These are phyloP conservation scores for Drosophila ohnishii DNA, from an alignment of 1,140 invertebrate genomes.

Conservation along the genomic window DNA sequence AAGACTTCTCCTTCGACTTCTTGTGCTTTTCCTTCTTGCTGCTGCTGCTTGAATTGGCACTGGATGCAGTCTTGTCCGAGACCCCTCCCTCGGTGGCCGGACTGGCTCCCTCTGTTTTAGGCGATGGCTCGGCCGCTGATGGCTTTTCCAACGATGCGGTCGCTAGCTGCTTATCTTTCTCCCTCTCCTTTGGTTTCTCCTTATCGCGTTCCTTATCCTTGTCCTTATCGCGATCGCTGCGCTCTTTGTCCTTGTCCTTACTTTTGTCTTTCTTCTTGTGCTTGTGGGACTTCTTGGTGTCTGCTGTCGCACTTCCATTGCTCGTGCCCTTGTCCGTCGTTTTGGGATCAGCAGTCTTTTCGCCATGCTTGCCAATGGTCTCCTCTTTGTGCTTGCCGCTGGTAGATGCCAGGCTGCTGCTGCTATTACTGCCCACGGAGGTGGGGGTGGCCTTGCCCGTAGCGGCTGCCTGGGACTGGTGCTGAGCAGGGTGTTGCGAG, in stretches of 20 bases:
- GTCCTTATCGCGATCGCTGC: slow-evolving; percentile 80
- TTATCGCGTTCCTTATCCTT: slow-evolving; percentile 52
- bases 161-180: slow-evolving; percentile 48
- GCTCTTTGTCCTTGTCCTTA: slow-evolving; percentile 83
- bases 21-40: slow-evolving; percentile 72
- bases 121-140: slow-evolving; percentile 25
- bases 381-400: slow-evolving; percentile 56
- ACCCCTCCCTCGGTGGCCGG: slow-evolving; percentile 16
- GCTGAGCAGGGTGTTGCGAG: slow-evolving; percentile 4
- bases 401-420: slow-evolving; percentile 43
- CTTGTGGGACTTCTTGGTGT: slow-evolving; percentile 84
- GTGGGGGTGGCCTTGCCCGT: slow-evolving; percentile 67
- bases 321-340: slow-evolving; percentile 40
- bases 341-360: slow-evolving; percentile 45
- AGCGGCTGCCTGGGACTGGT: slow-evolving; percentile 17
- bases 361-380: slow-evolving; percentile 24
- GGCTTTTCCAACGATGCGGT: slow-evolving; percentile 23
- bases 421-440: slow-evolving; percentile 62
- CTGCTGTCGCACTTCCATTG: slow-evolving; percentile 75
- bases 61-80: slow-evolving; percentile 24
- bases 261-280: slow-evolving; percentile 86
- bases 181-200: slow-evolving; percentile 56
- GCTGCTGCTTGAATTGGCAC: slow-evolving; percentile 26
- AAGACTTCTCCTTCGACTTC: slow-evolving; percentile 67
- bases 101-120: slow-evolving; percentile 47